phyloP scores from a whole-genome alignment of 2,888 invertebrate species.

The Hypomecis punctinalis region DNA sequence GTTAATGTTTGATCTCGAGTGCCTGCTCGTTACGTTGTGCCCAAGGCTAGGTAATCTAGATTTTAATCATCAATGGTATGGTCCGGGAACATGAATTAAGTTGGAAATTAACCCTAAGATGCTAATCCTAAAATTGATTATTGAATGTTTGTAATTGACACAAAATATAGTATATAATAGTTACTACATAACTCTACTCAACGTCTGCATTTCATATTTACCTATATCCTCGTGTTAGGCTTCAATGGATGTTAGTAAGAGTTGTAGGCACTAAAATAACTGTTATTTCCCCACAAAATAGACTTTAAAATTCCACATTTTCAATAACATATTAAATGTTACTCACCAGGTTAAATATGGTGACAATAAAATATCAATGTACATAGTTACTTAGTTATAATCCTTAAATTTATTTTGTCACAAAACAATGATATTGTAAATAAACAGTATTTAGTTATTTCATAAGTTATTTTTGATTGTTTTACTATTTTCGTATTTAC shows the following conservation, averaged over 20 bases:
- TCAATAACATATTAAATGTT: constrained; percentile 35
- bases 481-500: constrained; percentile 20
- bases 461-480: constrained; percentile 25
- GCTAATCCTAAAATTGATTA: constrained; percentile 1
- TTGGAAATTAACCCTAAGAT: constrained; percentile 7
- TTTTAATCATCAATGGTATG: constrained; percentile 16
- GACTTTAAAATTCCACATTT: constrained; percentile 6
- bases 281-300: constrained; percentile 13
- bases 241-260: constrained; percentile 25
- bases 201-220: constrained; percentile 5
- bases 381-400: constrained; percentile 67
- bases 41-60: constrained; percentile 6
- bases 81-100: constrained; percentile 18
- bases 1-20: constrained; percentile 36
- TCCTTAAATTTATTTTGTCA: constrained; percentile 53
- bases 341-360: constrained; percentile 78
- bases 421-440: constrained; percentile 61
- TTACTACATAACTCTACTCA: constrained; percentile 1
- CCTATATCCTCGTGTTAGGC: constrained; percentile 23
- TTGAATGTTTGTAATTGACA: constrained; percentile 7
- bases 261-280: constrained; percentile 18
- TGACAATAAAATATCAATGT: constrained; percentile 84
- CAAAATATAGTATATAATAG: background rate
- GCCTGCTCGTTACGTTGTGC: background rate
- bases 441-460: constrained; percentile 62